A percentile compares a stretch with the other conserved stretches of the same genome.
Evolutionary conservation across 2,888 invertebrate species (phyloP).

Genomic region (Drosophila pseudotakahashii): DNA sequence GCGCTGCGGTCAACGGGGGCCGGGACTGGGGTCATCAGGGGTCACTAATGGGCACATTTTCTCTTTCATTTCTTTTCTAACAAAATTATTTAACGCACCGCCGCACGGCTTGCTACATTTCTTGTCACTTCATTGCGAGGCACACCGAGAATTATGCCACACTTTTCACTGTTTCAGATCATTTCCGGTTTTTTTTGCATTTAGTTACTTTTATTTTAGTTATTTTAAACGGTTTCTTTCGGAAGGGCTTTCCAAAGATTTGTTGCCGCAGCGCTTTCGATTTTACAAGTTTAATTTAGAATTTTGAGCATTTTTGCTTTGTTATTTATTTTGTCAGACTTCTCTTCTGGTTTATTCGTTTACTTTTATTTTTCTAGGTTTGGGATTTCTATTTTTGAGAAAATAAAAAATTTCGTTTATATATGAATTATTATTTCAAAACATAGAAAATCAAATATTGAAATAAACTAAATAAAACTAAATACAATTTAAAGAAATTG

Average conservation of each 20-base stretch:
- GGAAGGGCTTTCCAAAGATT: constrained; percentile 39
- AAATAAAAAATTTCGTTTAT: neutral
- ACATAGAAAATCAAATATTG: neutral
- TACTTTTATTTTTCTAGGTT: neutral
- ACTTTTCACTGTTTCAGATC: constrained; percentile 46
- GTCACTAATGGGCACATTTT: constrained; percentile 52
- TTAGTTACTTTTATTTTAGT: constrained; percentile 15
- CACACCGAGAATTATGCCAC: constrained; percentile 58
- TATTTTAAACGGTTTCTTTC: constrained; percentile 20
- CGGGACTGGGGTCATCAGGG: constrained; percentile 32
- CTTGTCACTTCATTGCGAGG: constrained; percentile 34
- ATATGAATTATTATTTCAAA: neutral
- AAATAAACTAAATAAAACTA: neutral
- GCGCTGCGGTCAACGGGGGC: constrained; percentile 71
- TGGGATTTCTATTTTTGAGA: constrained; percentile 3
- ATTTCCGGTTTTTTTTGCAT: constrained; percentile 14
- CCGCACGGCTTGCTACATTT: constrained; percentile 56
- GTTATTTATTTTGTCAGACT: constrained; percentile 9
- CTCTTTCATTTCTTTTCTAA: constrained; percentile 25
- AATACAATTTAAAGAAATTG: neutral
- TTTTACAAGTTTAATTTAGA: constrained; percentile 43
- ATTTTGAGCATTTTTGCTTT: constrained; percentile 35
- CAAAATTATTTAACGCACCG: constrained; percentile 49
- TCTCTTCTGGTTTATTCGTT: neutral
- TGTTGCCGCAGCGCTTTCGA: constrained; percentile 74